Evolutionary conservation across 2,888 invertebrate genomes (phyloP).

Genomic region (Diadromus collaris): DNA sequence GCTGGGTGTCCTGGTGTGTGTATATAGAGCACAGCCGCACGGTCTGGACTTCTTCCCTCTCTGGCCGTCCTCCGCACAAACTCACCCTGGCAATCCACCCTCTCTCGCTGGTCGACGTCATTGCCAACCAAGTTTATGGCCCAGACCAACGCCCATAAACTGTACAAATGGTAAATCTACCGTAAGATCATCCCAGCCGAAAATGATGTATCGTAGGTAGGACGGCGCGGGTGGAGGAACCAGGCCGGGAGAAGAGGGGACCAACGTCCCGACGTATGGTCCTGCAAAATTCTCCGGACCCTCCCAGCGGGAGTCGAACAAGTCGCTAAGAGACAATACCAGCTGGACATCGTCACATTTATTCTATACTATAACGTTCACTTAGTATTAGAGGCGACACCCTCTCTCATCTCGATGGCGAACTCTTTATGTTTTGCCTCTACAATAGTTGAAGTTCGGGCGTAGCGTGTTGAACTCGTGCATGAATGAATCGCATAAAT

Average conservation of each 20-base stretch:
- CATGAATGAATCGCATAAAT: conserved; percentile 14
- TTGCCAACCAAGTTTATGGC: conserved; percentile 80
- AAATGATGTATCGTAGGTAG: conserved; percentile 79
- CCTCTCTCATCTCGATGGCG: neutral
- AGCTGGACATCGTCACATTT: conserved; percentile 33
- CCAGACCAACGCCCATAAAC: conserved; percentile 80
- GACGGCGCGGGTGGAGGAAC: conserved; percentile 57
- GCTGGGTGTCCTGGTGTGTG: conserved; percentile 19
- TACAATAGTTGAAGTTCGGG: neutral
- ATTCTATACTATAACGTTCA: conserved; percentile 18
- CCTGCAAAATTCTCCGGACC: conserved; percentile 53
- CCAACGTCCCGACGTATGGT: conserved; percentile 50
- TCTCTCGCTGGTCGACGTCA: conserved; percentile 75
- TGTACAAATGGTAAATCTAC: conserved; percentile 80
- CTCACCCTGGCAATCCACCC: conserved; percentile 60
- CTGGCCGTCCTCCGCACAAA: conserved; percentile 56
- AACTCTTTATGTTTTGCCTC: neutral
- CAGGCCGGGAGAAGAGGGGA: conserved; percentile 30
- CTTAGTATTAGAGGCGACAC: neutral
- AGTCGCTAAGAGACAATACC: conserved; percentile 33
- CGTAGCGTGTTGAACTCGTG: neutral
- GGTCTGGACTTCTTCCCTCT: conserved; percentile 40
- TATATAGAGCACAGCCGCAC: conserved; percentile 26
- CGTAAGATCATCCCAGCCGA: conserved; percentile 80
- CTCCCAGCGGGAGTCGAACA: conserved; percentile 24